Evolutionary conservation across 2,113 vertebrate species (phyloP).

Genomic region (Prionailurus viverrinus): DNA sequence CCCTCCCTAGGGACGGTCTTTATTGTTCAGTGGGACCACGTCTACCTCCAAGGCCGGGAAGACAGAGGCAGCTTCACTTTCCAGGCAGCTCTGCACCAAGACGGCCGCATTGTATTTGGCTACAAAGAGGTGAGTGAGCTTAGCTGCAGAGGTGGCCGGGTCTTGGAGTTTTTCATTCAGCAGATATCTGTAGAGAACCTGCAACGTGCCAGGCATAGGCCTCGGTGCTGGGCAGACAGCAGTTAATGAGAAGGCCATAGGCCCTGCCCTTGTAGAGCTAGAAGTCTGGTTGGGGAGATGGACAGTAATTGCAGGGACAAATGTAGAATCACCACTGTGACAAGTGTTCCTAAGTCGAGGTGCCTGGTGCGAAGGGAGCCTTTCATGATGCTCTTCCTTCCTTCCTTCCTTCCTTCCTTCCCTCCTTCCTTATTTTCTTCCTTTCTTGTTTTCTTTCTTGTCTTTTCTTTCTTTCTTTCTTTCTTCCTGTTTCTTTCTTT

Average conservation of each 20-base stretch:
- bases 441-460: neutral
- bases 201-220: neutral
- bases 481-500: too few species aligned
- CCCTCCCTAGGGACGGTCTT: constrained; percentile 91
- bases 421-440: rapidly evolving
- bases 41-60: constrained; percentile 93
- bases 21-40: constrained; percentile 96
- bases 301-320: neutral
- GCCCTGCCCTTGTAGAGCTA: neutral
- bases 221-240: neutral
- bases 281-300: neutral
- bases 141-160: neutral
- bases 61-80: constrained; percentile 94
- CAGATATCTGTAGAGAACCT: neutral
- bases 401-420: too few species aligned
- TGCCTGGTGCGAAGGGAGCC: neutral
- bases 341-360: neutral
- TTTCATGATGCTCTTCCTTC: neutral
- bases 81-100: constrained; percentile 92
- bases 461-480: neutral
- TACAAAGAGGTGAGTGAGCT: constrained; percentile 93
- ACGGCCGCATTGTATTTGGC: constrained; percentile 93
- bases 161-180: neutral
- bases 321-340: neutral
- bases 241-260: neutral